Conservation (phyloP, 2,797 vertebrate genomes). For the Poeciliopsis paucimaculata region DNA sequence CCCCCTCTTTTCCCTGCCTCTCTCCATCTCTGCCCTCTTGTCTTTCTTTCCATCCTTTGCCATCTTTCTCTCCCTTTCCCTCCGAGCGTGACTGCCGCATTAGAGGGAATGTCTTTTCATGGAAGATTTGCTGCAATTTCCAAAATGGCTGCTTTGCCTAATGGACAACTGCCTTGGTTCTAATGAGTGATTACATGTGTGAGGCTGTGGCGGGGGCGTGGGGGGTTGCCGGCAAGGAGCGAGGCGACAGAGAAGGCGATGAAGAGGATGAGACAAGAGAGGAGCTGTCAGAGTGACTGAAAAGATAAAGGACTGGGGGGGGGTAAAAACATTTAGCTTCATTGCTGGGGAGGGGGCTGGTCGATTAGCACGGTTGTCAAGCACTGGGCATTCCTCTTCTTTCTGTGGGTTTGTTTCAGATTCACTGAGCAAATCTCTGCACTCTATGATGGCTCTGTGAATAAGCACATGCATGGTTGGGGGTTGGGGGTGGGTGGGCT, state of each 20-base stretch:
- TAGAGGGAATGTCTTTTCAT: slow-evolving; percentile 90
- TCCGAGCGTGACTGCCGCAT: slow-evolving; percentile 83
- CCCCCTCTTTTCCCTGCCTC: background rate
- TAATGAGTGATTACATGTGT: slow-evolving; percentile 79
- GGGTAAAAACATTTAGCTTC: slow-evolving; percentile 71
- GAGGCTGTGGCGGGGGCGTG: slow-evolving; percentile 26
- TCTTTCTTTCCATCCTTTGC: slow-evolving; percentile 51
- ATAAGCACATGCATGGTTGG: slow-evolving; percentile 20
- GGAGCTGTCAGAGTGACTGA: slow-evolving; percentile 62
- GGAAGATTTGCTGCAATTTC: slow-evolving; percentile 89
- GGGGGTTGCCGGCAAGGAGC: background rate
- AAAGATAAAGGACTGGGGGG: slow-evolving; percentile 61
- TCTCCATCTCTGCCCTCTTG: slow-evolving; percentile 45
- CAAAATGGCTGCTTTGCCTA: slow-evolving; percentile 85
- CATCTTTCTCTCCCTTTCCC: slow-evolving; percentile 65
- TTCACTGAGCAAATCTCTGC: slow-evolving; percentile 73
- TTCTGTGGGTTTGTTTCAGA: slow-evolving; percentile 73
- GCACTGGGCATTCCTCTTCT: slow-evolving; percentile 63
- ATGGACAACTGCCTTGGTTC: slow-evolving; percentile 87
- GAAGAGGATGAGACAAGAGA: slow-evolving; percentile 52
- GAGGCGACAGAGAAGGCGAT: slow-evolving; percentile 33
- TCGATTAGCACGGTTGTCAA: slow-evolving; percentile 78
- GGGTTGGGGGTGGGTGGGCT: slow-evolving; percentile 2
- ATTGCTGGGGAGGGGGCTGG: slow-evolving; percentile 65
- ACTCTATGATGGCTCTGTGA: slow-evolving; percentile 45